phyloP scores from a whole-genome alignment of 2,113 vertebrate species.

The Pholis gunnellus region DNA sequence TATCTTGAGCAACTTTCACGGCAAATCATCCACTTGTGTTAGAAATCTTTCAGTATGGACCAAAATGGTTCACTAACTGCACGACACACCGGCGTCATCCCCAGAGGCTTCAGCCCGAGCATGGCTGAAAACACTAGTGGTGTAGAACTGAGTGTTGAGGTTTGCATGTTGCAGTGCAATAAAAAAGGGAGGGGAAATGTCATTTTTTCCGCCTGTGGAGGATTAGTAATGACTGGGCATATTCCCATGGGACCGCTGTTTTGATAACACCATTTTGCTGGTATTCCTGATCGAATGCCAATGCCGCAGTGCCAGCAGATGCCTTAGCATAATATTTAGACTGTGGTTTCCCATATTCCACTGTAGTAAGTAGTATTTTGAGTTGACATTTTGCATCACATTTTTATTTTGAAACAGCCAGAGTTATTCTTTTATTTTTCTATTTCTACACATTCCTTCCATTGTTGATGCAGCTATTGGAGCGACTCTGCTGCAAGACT shows the following conservation, averaged over 20 bases:
- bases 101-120: neutral
- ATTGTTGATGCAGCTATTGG: conserved; percentile 38
- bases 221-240: conserved; percentile 38
- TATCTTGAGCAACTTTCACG: neutral
- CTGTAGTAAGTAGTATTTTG: conserved; percentile 31
- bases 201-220: conserved; percentile 7
- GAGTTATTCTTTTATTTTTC: conserved; percentile 5
- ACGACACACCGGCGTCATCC: neutral
- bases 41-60: neutral
- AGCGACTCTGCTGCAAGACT: conserved; percentile 49
- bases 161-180: neutral
- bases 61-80: neutral
- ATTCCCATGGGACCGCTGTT: conserved; percentile 49
- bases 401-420: conserved; percentile 48
- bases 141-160: neutral
- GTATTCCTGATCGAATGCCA: conserved; percentile 52
- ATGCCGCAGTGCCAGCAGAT: conserved; percentile 57
- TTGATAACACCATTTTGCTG: conserved; percentile 61
- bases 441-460: conserved; percentile 51
- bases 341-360: conserved; percentile 47
- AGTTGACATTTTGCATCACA: conserved; percentile 61
- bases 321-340: conserved; percentile 63
- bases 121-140: neutral
- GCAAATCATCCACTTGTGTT: neutral
- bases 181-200: neutral